Conservation (phyloP, 1,140 invertebrate genomes). For the Aphelenchoides avenae region DNA sequence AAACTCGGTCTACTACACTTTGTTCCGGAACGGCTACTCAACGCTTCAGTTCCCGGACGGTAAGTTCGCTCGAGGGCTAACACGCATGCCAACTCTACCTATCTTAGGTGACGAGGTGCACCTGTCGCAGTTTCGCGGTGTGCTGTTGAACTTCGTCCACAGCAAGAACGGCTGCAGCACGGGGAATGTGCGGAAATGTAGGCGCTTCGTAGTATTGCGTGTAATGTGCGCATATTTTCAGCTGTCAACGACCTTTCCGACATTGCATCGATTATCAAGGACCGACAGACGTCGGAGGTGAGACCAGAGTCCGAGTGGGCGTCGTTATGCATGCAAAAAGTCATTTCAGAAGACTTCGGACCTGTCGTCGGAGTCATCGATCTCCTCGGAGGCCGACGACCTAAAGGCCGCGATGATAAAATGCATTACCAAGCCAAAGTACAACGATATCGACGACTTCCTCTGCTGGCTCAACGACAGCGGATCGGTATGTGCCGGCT, state of each 20-base stretch:
- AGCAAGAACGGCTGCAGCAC: background rate
- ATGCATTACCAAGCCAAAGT: constrained; percentile 15
- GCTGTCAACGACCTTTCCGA: too few species aligned
- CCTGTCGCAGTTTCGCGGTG: constrained; percentile 32
- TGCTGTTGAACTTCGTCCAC: constrained; percentile 23
- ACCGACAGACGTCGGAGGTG: too few species aligned
- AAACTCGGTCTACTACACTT: constrained; percentile 37
- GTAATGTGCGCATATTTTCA: too few species aligned
- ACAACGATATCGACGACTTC: constrained; percentile 23
- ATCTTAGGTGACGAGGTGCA: constrained; percentile 39
- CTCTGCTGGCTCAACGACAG: constrained; percentile 13
- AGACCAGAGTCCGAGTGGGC: too few species aligned
- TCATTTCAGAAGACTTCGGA: constrained; percentile 5
- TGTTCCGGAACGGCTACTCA: constrained; percentile 31
- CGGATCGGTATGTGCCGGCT: too few species aligned
- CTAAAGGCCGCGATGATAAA: constrained; percentile 16
- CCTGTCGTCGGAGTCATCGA: constrained; percentile 11
- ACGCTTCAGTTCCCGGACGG: constrained; percentile 36
- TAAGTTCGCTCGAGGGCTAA: constrained; percentile 1
- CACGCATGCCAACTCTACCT: background rate
- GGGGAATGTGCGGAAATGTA: constrained; percentile 1
- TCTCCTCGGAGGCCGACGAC: constrained; percentile 6
- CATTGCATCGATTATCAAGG: too few species aligned
- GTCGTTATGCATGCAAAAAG: too few species aligned
- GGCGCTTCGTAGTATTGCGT: too few species aligned